Base-by-base conservation (phyloP, 2,888 invertebrate species). In the Eupeodes luniger region DNA sequence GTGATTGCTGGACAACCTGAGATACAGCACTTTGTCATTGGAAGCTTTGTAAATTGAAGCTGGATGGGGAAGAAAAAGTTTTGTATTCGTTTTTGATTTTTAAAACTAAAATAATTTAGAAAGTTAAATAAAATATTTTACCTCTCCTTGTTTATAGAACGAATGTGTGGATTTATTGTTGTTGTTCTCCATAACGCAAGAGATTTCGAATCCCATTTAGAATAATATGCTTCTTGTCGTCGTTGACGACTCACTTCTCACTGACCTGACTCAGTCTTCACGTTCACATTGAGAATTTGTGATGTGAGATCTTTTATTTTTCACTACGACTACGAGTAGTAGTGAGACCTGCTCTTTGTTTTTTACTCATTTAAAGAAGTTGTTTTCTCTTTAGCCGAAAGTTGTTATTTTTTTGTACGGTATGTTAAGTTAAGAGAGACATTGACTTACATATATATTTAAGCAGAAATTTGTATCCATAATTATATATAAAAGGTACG, bases 1-100 rank as follows among this genome's bases (percentile, higher is more conserved):
- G 51, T 40, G 9, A 62, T 55, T 34, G 36, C 47, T 69, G 77
- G 77, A 11, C 81, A 81, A 14, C 67, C 77, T 11, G 12, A 6
- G 62, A 81, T 77, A 34, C 77, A 77, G 40, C 81, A 81, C 59
- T 61, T 81, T 79, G 11, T 44, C 6, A 7, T 6, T 14, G n/a
- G 19, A 40, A 27, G 19, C 53, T n/a, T 44, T 4, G 4, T 55
- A 5, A 34, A 44, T 19, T 34, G 27, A 11, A 12, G 4, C 3
- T 14, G 27, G 27, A 27, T 27, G 27, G 27, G 27, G 27, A 27
- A 27, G 27, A 27, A 27, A 27, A 27, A 27, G 27, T 27, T 27
- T 27, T 27, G 27, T 27, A 27, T 27, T 27, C 2, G 27, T 27
- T 3, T 27, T 27, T 27, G 27, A 27, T 27, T 27, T 27, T 27